Percentiles rank a stretch among this genome's conserved stretches.
phyloP scores from a whole-genome alignment of 1,140 invertebrate species.

The Cotesia glomerata region DNA sequence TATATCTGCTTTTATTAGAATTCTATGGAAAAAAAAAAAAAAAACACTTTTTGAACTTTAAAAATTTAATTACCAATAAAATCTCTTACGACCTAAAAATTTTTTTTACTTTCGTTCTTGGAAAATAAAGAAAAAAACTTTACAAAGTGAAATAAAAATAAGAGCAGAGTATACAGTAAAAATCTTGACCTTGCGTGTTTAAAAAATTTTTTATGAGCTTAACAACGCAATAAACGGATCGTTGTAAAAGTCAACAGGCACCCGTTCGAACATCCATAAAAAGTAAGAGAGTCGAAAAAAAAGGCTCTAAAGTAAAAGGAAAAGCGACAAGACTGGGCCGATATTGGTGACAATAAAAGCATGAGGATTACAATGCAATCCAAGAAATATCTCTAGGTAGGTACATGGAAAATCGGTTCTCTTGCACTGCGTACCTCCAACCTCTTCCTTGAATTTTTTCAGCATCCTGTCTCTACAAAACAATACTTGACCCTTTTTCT shows the following conservation, averaged over 20 bases:
- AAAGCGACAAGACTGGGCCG: slow-evolving; percentile 27
- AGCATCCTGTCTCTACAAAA: background rate
- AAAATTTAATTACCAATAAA: too few species aligned
- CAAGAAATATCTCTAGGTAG: slow-evolving; percentile 37
- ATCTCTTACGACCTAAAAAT: background rate
- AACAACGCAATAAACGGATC: slow-evolving; percentile 47
- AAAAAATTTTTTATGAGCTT: slow-evolving; percentile 48
- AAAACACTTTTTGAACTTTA: too few species aligned
- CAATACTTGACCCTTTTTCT: slow-evolving; percentile 26
- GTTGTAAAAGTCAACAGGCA: slow-evolving; percentile 46
- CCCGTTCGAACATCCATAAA: slow-evolving; percentile 50
- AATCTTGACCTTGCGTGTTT: slow-evolving; percentile 49
- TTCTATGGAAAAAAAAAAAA: too few species aligned
- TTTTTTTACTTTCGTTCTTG: background rate
- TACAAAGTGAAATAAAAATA: background rate
- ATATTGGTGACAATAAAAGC: slow-evolving; percentile 27
- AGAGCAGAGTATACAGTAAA: background rate
- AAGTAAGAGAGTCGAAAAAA: slow-evolving; percentile 27
- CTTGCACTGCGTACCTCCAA: background rate
- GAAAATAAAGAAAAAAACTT: background rate
- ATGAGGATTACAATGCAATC: slow-evolving; percentile 38
- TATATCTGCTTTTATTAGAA: too few species aligned
- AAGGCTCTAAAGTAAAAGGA: slow-evolving; percentile 9
- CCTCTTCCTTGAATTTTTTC: slow-evolving; percentile 20
- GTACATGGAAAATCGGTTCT: background rate